Evolutionary conservation across 2,113 vertebrate genomes (phyloP).

Genomic region (Rissa tridactyla): DNA sequence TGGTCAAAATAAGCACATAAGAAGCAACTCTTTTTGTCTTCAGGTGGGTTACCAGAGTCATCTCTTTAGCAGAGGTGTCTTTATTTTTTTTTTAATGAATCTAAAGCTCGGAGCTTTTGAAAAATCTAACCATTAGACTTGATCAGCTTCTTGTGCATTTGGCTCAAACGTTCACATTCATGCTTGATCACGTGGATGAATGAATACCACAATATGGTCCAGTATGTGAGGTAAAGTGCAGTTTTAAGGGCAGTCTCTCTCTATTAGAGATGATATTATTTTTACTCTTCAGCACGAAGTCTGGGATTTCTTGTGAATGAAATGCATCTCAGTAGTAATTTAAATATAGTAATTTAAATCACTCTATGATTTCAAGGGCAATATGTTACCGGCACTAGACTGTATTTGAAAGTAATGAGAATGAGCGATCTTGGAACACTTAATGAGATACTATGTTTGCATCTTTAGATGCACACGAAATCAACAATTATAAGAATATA

Average conservation of each 20-base stretch:
- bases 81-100: neutral
- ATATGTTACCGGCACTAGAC: neutral
- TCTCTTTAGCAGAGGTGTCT: neutral
- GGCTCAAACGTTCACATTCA: neutral
- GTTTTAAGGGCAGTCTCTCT: neutral
- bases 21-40: neutral
- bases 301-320: conserved; percentile 13
- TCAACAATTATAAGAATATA: neutral
- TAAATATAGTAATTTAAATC: neutral
- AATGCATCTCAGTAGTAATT: neutral
- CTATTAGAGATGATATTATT: neutral
- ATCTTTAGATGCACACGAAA: neutral
- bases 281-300: conserved; percentile 16
- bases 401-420: neutral
- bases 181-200: neutral
- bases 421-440: neutral
- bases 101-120: neutral
- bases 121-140: neutral
- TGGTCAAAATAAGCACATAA: neutral
- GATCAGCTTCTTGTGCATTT: neutral
- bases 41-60: neutral
- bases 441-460: neutral
- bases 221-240: neutral
- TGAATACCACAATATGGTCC: neutral
- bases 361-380: neutral